Base-by-base conservation (phyloP, 2,888 invertebrate species). In the Athripsodes cinereus region DNA sequence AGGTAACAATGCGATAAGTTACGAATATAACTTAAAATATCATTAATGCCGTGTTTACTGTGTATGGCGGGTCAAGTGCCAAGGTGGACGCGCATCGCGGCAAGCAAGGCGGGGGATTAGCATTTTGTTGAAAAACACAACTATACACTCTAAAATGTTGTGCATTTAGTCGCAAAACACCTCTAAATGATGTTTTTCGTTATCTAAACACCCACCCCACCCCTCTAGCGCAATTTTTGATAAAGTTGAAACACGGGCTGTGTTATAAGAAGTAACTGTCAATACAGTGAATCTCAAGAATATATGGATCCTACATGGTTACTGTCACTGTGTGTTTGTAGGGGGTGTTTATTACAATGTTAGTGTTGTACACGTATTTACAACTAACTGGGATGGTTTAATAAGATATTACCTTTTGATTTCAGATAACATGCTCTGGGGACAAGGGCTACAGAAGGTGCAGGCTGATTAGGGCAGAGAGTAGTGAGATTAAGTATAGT, bases 51-150 rank as follows among this genome's bases (percentile, higher is more conserved):
- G 51, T 57, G 57, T 57, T 60, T 60, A 49, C 26, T 50, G 52
- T 54, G 46, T 54, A 53, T 49, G 56, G 52, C 58, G 61, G 61
- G 58, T 58, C 61, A 58, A 61, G 61, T 61, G 61, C 61, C 58
- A 58, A 61, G 58, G 61, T 61, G 61, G 61, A 61, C 61, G 61
- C 61, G 55, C 48, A 55, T 47, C 49, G 52, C 52, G 35, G 55
- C 52, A 49, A 61, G 58, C 60, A 53, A 57, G 57, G 57, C 57
- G 57, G 52, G 53, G 56, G 57, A 60, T 57, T 57, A 57, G 60
- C 60, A 57, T 60, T 60, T 60, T 56, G 56, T 22, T 47, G 40
- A 40, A 40, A n/a, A 40, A 40, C 40, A 40, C 16, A 2, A 2
- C 40, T 13, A 40, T 8, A 40, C 16, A 3, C 13, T 13, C 8